phyloP scores from a whole-genome alignment of 2,797 vertebrate genomes.

The Euphonia xanthogaster region DNA sequence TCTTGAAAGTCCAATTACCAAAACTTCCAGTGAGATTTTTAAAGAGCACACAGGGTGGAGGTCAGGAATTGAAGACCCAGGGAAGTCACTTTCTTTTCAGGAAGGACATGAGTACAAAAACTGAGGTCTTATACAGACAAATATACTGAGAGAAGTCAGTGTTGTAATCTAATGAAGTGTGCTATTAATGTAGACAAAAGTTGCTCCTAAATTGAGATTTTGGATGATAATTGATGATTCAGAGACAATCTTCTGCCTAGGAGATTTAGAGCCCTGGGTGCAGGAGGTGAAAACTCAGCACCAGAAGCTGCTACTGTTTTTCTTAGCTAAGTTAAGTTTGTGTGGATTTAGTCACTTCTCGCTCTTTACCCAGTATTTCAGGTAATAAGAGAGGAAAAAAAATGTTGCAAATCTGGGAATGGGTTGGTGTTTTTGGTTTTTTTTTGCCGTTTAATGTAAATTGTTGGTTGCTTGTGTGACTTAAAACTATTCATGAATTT shows the following conservation, averaged over 20 bases:
- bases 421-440: neutral
- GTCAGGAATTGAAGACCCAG: neutral
- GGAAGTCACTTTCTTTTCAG: neutral
- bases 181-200: neutral
- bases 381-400: neutral
- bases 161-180: neutral
- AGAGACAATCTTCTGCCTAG: neutral
- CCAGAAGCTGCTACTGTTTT: neutral
- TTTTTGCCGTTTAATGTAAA: slow-evolving; percentile 51
- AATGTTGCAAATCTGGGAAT: neutral
- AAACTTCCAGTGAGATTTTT: neutral
- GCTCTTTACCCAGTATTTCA: slow-evolving; percentile 27
- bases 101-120: neutral
- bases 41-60: neutral
- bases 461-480: slow-evolving; percentile 29
- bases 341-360: slow-evolving; percentile 26
- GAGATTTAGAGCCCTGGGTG: neutral
- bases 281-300: neutral
- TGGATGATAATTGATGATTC: neutral
- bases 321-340: slow-evolving; percentile 11
- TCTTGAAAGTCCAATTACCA: neutral
- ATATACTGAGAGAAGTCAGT: neutral
- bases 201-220: neutral
- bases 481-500: neutral
- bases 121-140: neutral